A percentile compares a stretch with the other conserved stretches of the same genome.
These are phyloP conservation scores for Mantis religiosa DNA, from an alignment of 2,888 invertebrate species.

Conservation along the genomic window DNA sequence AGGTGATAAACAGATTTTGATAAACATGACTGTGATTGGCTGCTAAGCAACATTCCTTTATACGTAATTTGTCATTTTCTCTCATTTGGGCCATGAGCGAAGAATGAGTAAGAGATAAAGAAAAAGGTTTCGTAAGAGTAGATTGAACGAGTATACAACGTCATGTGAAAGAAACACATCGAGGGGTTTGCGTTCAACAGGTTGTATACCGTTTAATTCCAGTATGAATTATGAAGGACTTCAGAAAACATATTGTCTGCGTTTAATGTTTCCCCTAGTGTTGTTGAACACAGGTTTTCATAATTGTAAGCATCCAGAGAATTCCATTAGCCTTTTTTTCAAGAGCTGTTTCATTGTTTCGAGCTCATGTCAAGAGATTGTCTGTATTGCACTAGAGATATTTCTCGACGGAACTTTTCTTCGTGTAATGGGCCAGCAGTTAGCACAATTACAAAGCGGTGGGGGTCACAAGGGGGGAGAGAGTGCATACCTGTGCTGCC, in stretches of 20 bases:
- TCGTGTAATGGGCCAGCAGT: background rate
- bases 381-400: background rate
- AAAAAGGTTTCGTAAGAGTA: no score
- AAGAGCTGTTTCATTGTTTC: background rate
- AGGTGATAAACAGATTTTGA: no score
- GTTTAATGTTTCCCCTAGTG: background rate
- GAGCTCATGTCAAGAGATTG: background rate
- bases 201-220: background rate
- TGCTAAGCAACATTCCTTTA: no score
- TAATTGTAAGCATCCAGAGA: background rate
- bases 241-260: background rate
- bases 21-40: no score
- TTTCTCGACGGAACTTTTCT: background rate
- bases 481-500: background rate
- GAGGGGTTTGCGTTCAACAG: background rate
- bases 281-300: background rate
- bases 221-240: background rate
- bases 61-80: no score
- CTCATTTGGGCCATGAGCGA: no score
- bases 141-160: no score
- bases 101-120: no score
- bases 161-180: no score
- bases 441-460: background rate
- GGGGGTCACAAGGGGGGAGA: no score
- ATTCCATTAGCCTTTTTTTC: background rate